These are phyloP conservation scores for Sinosuthora webbiana DNA, from an alignment of 2,113 vertebrate genomes.

Conservation along the genomic window DNA sequence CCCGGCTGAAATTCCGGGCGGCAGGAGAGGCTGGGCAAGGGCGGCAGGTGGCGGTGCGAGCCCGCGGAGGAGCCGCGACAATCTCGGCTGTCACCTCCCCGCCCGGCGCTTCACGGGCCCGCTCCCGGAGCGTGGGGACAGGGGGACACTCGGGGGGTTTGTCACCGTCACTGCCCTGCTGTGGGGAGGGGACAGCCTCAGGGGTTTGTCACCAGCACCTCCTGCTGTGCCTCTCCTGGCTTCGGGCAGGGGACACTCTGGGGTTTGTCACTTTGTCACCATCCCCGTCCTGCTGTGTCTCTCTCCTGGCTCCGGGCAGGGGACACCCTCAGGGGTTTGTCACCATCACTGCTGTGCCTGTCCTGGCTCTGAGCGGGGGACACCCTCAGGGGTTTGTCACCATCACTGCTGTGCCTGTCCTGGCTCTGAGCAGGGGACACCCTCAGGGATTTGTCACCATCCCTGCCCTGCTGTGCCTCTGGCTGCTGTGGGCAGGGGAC, in stretches of 20 bases:
- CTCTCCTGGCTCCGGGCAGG: too few relatives aligned
- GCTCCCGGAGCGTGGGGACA: fast-evolving
- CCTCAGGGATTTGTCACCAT: background rate
- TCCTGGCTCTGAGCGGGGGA: background rate
- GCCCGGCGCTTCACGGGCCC: fast-evolving
- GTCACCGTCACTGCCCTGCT: background rate
- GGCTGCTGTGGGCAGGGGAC: too few relatives aligned
- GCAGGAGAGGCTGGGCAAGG: background rate
- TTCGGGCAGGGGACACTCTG: too few relatives aligned
- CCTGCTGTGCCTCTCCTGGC: background rate
- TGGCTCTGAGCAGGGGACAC: too few relatives aligned
- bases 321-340: too few relatives aligned
- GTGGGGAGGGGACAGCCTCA: fast-evolving
- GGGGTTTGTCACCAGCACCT: background rate
- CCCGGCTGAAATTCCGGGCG: background rate
- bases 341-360: too few relatives aligned
- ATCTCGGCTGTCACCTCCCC: background rate
- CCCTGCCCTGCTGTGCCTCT: too few relatives aligned
- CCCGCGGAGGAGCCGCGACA: background rate
- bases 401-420: background rate
- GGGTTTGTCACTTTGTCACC: background rate
- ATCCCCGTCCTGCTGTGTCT: background rate
- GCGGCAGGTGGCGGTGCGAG: conserved; percentile 39
- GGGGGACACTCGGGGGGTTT: background rate
- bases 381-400: background rate